Evolutionary conservation across 1,140 invertebrate genomes (phyloP), one percentile per base, ranked within the genome.

Genomic region (Polyergus mexicanus): DNA sequence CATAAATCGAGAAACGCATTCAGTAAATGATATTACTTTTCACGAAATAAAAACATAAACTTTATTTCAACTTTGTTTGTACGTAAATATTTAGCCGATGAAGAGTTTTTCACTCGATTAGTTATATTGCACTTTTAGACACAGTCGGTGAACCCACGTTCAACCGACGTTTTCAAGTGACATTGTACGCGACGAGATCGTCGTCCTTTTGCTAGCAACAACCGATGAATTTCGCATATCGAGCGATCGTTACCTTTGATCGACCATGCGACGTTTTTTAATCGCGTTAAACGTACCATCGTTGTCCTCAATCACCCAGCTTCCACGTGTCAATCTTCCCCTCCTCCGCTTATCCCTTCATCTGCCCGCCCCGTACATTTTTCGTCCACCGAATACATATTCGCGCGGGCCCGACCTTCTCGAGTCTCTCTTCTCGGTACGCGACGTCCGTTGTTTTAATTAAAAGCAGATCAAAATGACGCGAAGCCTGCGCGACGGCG

Each of bases 381-480:
- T 38, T 25, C 28, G 44, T 68, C n/a, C 44, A 51, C 38, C 63
- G 32, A n/a, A 38, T 74, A 66, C 68, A 13, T 80, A 68, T 47
- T 16, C 32, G 13, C 41, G 41, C 44, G 76, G 11, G 10, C 22
- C n/a, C 68, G 25, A 60, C 47, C 41, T 68, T 68, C 60, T 68
- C 83, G 35, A 22, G 66, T 78, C 35, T 44, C 58, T 74, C 66
- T 56, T 22, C 28, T 28, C 41, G 28, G 51, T 11, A n/a, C 38
- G 66, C 28, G 32, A 68, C 77, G 65, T 88, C 69, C 74, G 84
- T 65, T 88, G 76, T 88, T 86, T 88, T 88, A 88, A 88, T 88
- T 88, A 88, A 88, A 88, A 86, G 41, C 87, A 81, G 72, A 88
- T 88, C 87, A 81, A 88, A 88, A 88, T 86, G 87, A 75, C 85